Percentiles rank a stretch among this genome's conserved stretches.
These are phyloP conservation scores for Catharus ustulatus DNA, from an alignment of 2,797 vertebrate species.

Conservation along the genomic window DNA sequence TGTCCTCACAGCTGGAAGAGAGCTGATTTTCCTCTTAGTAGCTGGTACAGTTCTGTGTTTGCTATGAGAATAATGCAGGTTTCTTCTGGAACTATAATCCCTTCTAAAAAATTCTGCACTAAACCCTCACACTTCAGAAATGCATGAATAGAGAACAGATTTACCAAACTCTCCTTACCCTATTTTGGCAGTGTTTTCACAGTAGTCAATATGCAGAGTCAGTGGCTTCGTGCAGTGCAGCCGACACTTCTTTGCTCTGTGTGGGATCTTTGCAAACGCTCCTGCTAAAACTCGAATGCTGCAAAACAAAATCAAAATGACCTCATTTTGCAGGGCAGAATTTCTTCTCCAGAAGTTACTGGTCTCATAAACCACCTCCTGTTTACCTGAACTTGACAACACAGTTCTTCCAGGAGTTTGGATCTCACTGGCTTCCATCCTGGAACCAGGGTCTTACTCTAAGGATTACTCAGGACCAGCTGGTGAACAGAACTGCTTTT, in stretches of 20 bases:
- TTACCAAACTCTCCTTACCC: slow-evolving; percentile 77
- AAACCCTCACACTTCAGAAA: neutral
- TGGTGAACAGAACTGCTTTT: neutral
- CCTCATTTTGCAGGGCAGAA: neutral
- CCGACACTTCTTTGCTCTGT: slow-evolving; percentile 83
- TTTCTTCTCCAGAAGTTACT: neutral
- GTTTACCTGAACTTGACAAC: neutral
- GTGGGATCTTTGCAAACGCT: slow-evolving; percentile 84
- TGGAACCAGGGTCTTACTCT: neutral
- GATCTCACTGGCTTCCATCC: neutral
- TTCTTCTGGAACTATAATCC: neutral
- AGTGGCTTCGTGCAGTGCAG: slow-evolving; percentile 83
- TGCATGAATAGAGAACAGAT: fast-evolving
- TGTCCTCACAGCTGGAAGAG: neutral
- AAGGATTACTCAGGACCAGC: neutral
- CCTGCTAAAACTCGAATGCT: slow-evolving; percentile 81
- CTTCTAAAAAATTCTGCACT: neutral
- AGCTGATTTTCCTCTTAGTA: neutral
- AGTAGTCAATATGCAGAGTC: slow-evolving; percentile 79
- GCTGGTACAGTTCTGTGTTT: neutral
- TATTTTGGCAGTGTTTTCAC: slow-evolving; percentile 77
- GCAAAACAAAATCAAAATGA: neutral
- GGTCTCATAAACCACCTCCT: neutral
- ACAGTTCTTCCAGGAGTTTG: neutral
- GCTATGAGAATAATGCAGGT: neutral